phyloP scores from a whole-genome alignment of 2,888 invertebrate species.

The Tupiocoris notatus region DNA sequence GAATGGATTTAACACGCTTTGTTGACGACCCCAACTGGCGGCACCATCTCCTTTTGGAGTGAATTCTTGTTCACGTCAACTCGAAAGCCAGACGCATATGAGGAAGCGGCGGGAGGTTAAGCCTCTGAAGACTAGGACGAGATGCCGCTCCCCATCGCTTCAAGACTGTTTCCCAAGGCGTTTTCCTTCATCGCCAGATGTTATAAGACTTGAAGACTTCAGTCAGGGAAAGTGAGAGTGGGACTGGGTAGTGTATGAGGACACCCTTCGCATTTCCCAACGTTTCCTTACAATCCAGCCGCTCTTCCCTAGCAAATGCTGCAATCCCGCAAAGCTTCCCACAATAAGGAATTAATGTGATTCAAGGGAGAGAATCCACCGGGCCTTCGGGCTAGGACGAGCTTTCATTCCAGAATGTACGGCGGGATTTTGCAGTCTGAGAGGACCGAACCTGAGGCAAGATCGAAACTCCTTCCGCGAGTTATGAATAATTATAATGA shows the following conservation, averaged over 20 bases:
- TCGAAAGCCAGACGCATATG: conserved; percentile 25
- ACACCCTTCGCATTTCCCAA: conserved; percentile 13
- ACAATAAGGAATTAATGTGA: conserved; percentile 40
- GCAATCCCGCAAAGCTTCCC: conserved; percentile 37
- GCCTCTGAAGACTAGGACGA: not conserved
- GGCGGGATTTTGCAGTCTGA: conserved; percentile 6
- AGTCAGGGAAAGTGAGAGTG: not conserved
- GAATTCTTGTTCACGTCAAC: conserved; percentile 32
- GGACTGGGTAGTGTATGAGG: not conserved
- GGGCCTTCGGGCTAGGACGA: conserved; percentile 6
- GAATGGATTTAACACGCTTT: conserved; percentile 41
- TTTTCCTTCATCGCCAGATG: not conserved
- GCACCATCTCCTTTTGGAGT: not conserved
- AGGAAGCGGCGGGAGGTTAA: not conserved
- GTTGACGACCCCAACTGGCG: conserved; percentile 34
- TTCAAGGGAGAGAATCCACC: conserved; percentile 18
- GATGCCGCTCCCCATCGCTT: not conserved
- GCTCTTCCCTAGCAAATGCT: not conserved
- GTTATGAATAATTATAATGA: conserved; percentile 40
- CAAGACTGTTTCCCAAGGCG: not conserved
- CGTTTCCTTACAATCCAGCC: not conserved
- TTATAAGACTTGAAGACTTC: not conserved
- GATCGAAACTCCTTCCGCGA: not conserved
- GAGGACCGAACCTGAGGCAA: not conserved
- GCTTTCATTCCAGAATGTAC: not conserved